A percentile compares a stretch with the other conserved stretches of the same genome.
phyloP scores from a whole-genome alignment of 2,888 invertebrate genomes.

The Marasmarcha lunaedactyla region DNA sequence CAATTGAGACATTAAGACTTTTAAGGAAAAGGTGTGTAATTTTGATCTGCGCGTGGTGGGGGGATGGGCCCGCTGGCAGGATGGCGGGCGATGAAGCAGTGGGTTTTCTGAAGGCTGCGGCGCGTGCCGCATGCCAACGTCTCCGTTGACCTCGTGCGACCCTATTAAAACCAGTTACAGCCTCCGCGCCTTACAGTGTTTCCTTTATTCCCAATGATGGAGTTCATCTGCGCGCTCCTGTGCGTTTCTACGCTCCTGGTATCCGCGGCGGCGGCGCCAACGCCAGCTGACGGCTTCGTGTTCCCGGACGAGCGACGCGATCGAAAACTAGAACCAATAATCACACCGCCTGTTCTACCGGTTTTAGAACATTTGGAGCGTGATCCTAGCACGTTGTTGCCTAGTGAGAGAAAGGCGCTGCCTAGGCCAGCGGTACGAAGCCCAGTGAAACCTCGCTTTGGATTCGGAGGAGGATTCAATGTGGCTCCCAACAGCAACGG shows the following conservation, averaged over 20 bases:
- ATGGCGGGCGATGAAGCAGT: slow-evolving; percentile 49
- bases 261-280: slow-evolving; percentile 23
- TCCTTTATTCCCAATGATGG: slow-evolving; percentile 44
- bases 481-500: slow-evolving; percentile 49
- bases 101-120: slow-evolving; percentile 69
- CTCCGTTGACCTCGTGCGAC: slow-evolving; percentile 50
- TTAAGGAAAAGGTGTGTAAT: slow-evolving; percentile 30
- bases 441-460: slow-evolving; percentile 40
- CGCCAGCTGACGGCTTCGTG: slow-evolving; percentile 44
- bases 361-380: slow-evolving; percentile 59
- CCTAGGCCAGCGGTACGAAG: not conserved
- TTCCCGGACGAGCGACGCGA: slow-evolving; percentile 50
- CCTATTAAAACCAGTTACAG: slow-evolving; percentile 64
- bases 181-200: slow-evolving; percentile 45
- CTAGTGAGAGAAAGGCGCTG: slow-evolving; percentile 22
- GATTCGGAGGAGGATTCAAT: slow-evolving; percentile 49
- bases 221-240: slow-evolving; percentile 41
- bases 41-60: slow-evolving; percentile 24
- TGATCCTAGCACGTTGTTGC: slow-evolving; percentile 57
- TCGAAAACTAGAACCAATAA: slow-evolving; percentile 49
- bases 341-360: slow-evolving; percentile 63
- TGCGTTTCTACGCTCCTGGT: slow-evolving; percentile 27
- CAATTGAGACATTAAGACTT: slow-evolving; percentile 45
- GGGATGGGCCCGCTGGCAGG: slow-evolving; percentile 45
- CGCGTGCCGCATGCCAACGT: slow-evolving; percentile 68